These are phyloP conservation scores for Sebastes trivittatus DNA, from an alignment of 2,797 vertebrate genomes.

Conservation along the genomic window DNA sequence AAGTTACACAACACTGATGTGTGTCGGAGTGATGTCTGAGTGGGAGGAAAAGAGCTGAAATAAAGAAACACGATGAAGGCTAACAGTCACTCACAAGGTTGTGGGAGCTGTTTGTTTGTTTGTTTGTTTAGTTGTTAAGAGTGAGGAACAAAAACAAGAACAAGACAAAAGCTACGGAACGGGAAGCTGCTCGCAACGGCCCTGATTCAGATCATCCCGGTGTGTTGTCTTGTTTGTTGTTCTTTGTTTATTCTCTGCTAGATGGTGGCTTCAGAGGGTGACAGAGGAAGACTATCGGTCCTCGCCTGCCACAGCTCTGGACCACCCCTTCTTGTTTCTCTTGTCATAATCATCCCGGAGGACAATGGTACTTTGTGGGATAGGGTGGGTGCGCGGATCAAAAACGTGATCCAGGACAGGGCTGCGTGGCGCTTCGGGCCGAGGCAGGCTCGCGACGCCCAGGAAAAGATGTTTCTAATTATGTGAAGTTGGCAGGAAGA, in stretches of 20 bases:
- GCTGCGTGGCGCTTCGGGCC: neutral
- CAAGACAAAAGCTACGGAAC: slow-evolving; percentile 49
- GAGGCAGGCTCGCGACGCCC: neutral
- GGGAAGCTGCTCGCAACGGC: slow-evolving; percentile 23
- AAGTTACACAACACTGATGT: slow-evolving; percentile 54
- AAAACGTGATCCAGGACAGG: neutral
- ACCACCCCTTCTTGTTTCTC: slow-evolving; percentile 6
- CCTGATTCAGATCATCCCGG: slow-evolving; percentile 38
- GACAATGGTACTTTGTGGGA: neutral
- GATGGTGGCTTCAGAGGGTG: slow-evolving; percentile 21
- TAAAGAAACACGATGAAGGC: slow-evolving; percentile 53
- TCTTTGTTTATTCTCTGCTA: slow-evolving; percentile 24
- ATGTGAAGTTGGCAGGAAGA: slow-evolving; percentile 30
- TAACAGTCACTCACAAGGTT: slow-evolving; percentile 60
- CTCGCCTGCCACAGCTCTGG: slow-evolving; percentile 24
- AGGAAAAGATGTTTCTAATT: slow-evolving; percentile 50
- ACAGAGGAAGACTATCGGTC: slow-evolving; percentile 13
- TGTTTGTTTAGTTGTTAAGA: slow-evolving; percentile 55
- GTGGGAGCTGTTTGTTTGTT: slow-evolving; percentile 57
- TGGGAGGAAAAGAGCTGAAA: slow-evolving; percentile 68
- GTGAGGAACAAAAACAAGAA: slow-evolving; percentile 36
- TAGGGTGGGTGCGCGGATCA: neutral
- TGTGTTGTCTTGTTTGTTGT: slow-evolving; percentile 50
- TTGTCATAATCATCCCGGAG: slow-evolving; percentile 48
- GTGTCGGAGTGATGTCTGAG: slow-evolving; percentile 68